These are phyloP conservation scores for Donacobius atricapilla DNA, from an alignment of 2,113 vertebrate genomes.

Conservation along the genomic window DNA sequence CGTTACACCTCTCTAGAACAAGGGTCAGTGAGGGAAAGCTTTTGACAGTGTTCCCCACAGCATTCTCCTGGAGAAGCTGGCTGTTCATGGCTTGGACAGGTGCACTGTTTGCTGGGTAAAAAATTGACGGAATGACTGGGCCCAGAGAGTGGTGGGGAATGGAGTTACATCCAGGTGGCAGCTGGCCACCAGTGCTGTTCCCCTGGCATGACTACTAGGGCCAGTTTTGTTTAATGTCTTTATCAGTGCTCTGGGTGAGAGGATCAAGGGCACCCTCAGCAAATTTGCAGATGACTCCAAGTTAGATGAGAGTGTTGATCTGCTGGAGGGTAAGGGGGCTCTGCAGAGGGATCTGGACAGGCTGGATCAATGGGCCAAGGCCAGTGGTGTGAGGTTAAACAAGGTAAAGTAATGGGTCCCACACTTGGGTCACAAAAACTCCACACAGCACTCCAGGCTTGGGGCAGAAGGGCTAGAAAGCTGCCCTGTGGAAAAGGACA, in stretches of 20 bases:
- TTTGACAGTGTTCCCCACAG: not conserved
- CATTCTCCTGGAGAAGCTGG: not conserved
- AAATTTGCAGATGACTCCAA: not conserved
- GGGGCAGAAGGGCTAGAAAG: not conserved
- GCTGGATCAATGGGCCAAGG: not conserved
- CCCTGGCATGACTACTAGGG: not conserved
- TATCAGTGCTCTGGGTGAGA: not conserved
- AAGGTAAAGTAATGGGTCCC: not conserved
- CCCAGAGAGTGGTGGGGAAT: not conserved
- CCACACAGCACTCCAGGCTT: not conserved
- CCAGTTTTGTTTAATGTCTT: not conserved
- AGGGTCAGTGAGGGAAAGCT: not conserved
- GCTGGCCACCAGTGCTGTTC: not conserved
- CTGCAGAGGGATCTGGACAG: not conserved
- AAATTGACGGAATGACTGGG: not conserved
- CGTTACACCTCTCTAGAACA: not conserved
- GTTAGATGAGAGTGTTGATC: not conserved
- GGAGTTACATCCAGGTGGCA: not conserved
- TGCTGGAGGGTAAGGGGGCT: not conserved
- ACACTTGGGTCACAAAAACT: too few relatives aligned
- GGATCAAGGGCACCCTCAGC: not conserved
- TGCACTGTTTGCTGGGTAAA: not conserved
- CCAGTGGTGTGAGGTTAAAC: not conserved
- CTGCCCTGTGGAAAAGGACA: fast-evolving
- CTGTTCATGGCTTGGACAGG: not conserved